These are phyloP conservation scores for Chromobotia macracanthus DNA, from an alignment of 2,797 vertebrate genomes.

Conservation along the genomic window DNA sequence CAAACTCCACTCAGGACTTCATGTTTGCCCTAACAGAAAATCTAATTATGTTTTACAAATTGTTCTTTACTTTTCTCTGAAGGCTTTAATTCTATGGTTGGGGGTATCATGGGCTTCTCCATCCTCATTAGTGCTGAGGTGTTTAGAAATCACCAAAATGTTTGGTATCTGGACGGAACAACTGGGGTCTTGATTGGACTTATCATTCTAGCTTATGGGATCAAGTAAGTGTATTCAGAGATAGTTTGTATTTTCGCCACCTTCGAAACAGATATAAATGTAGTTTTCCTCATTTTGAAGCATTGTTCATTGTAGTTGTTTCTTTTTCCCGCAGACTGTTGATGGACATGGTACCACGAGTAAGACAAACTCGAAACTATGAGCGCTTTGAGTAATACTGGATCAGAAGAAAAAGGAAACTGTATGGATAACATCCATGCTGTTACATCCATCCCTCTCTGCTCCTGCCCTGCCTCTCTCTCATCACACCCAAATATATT, in stretches of 20 bases:
- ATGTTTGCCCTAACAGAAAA: neutral
- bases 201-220: constrained; percentile 91
- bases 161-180: constrained; percentile 95
- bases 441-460: constrained; percentile 15
- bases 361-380: constrained; percentile 92
- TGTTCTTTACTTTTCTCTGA: constrained; percentile 39
- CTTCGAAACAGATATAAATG: neutral
- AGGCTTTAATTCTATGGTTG: constrained; percentile 97
- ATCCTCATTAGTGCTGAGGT: constrained; percentile 96
- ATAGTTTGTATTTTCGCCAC: neutral
- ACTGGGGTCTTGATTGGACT: constrained; percentile 92
- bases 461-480: neutral
- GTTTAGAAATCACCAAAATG: constrained; percentile 85
- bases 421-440: constrained; percentile 5
- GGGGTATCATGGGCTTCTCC: constrained; percentile 95
- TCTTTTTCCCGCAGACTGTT: constrained; percentile 81
- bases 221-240: constrained; percentile 82
- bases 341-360: constrained; percentile 90
- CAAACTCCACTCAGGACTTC: neutral
- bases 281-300: neutral
- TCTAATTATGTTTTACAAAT: neutral
- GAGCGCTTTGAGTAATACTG: constrained; percentile 91
- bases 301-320: neutral
- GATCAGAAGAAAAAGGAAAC: constrained; percentile 24
- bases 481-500: constrained; percentile 28